Conservation (phyloP, 1,140 invertebrate genomes). For the Sycobia sp. region DNA sequence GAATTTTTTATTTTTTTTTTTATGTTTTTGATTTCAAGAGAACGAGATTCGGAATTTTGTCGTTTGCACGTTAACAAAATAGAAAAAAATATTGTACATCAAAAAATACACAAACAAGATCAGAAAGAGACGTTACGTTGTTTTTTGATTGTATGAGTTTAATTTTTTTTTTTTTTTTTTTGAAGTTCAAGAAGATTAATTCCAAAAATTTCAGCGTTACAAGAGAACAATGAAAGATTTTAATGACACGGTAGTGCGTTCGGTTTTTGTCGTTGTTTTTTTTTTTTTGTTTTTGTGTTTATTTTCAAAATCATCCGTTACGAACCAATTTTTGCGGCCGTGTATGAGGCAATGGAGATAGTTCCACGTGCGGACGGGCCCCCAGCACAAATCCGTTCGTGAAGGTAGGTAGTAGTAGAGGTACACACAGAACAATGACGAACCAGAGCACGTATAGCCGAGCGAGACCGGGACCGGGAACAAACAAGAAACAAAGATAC, state of each 20-base stretch:
- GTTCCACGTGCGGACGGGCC: conserved; percentile 61
- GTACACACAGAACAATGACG: conserved; percentile 64
- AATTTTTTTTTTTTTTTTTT: not conserved
- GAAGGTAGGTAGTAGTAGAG: conserved; percentile 61
- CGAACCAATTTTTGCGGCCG: conserved; percentile 63
- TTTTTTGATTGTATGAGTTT: too few species aligned
- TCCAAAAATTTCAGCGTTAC: conserved; percentile 9
- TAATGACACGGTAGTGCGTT: conserved; percentile 15
- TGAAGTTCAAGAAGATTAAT: conserved; percentile 3
- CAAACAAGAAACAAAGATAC: conserved; percentile 65
- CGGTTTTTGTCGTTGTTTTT: not conserved
- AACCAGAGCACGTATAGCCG: conserved; percentile 63
- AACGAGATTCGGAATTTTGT: too few species aligned
- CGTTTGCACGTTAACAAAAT: too few species aligned
- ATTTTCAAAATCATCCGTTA: conserved; percentile 49
- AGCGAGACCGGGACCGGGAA: conserved; percentile 64
- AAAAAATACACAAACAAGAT: not conserved
- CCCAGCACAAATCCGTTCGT: conserved; percentile 63
- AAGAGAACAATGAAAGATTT: conserved; percentile 1
- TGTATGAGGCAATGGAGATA: conserved; percentile 50
- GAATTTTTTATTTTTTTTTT: conserved; percentile 22
- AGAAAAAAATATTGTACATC: too few species aligned
- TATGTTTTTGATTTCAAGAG: not conserved
- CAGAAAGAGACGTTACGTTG: too few species aligned
- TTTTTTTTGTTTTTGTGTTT: conserved; percentile 29